Evolutionary conservation across 2,888 invertebrate species (phyloP), one percentile per base, ranked within the genome.

Genomic region (Cephus nigrinus): DNA sequence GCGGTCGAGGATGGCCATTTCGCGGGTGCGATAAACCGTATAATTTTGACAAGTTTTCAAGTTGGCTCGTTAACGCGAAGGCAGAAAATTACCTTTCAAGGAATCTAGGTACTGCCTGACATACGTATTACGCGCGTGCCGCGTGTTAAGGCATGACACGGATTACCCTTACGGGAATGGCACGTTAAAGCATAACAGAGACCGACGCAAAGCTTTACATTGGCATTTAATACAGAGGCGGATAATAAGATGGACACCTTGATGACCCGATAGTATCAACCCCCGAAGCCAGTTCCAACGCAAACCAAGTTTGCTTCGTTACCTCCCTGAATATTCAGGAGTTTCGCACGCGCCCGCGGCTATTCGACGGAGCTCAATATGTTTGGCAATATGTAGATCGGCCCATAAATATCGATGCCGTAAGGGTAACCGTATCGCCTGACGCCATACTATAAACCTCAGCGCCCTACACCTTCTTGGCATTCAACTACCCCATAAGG

Each of bases 301-400:
- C 84, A 87, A 89, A 88, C 87, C 86, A 88, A 90, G 88, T 89
- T 90, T 88, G 89, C 88, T 88, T 89, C 89, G 90, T 90, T 90
- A 90, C 86, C 87, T 89, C 86, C 87, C 89, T 90, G 91, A 91
- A 90, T 91, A 91, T 90, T 90, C 90, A 91, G 83, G 87, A 90
- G 88, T 87, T 87, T 86, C 86, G 87, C 88, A 84, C 88, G 87
- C 88, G 89, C 89, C 87, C 83, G 86, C 82, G 88, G 89, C 89
- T 86, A 88, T 90, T 90, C 87, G 84, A 82, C 83, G 84, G 83
- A 86, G 86, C 86, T 90, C 90, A 90, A 90, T 90, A 89, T 90
- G 90, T 91, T 90, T 88, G 87, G 85, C 85, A 87, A 87, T 89
- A 88, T 87, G 87, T 86, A 89, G 86, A 89, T 89, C 83, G 84